Percentiles rank a stretch among this genome's conserved stretches.
Evolutionary conservation across 2,888 invertebrate genomes (phyloP).

Genomic region (Orchesellides sinensis): DNA sequence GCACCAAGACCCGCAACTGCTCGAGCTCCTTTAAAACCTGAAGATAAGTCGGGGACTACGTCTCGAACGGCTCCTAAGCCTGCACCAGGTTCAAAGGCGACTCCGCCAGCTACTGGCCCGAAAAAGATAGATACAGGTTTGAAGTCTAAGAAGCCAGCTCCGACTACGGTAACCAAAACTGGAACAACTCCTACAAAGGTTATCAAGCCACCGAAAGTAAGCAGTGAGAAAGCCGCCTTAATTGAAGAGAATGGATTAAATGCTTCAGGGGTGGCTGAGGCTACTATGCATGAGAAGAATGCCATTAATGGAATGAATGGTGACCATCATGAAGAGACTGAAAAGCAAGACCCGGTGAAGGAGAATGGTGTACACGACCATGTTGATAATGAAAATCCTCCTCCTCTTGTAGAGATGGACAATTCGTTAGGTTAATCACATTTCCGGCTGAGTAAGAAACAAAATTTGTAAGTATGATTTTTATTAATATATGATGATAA

Average conservation of each 20-base stretch:
- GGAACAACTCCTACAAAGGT: conserved; percentile 1
- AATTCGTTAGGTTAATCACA: conserved; percentile 28
- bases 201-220: not conserved
- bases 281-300: not conserved
- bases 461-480: conserved; percentile 5
- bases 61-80: conserved; percentile 51
- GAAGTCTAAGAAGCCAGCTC: conserved; percentile 14
- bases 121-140: conserved; percentile 70
- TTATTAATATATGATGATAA: not conserved
- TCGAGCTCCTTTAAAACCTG: no score
- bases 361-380: conserved; percentile 30
- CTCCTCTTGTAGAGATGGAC: not conserved
- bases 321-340: conserved; percentile 37
- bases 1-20: conserved; percentile 70
- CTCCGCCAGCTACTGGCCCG: no score
- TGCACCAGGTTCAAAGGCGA: conserved; percentile 19
- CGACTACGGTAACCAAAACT: not conserved
- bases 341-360: conserved; percentile 42
- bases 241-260: conserved; percentile 19
- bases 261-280: not conserved
- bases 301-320: conserved; percentile 25
- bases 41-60: no score
- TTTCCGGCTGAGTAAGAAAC: conserved; percentile 8
- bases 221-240: not conserved
- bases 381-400: not conserved